phyloP scores from a whole-genome alignment of 2,888 invertebrate genomes.

The Cephus pygmeus region DNA sequence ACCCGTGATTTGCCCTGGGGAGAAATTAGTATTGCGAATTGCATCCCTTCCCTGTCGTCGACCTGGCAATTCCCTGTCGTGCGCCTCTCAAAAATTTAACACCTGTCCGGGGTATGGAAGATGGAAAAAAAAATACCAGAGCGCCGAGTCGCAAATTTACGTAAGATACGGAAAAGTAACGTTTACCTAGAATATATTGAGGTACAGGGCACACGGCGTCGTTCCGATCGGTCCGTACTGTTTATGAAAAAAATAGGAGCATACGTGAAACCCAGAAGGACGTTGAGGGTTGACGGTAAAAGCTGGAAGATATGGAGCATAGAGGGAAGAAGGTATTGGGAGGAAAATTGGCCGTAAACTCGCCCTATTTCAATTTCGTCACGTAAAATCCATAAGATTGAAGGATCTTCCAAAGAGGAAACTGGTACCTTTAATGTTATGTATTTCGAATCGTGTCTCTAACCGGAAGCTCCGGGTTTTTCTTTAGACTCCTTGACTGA shows the following conservation, averaged over 20 bases:
- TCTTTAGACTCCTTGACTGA: not conserved
- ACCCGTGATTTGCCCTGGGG: not conserved
- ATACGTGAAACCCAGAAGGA: too few species aligned
- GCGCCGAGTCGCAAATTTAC: too few species aligned
- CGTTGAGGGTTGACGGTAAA: not conserved
- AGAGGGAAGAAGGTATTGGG: not conserved
- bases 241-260: too few species aligned
- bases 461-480: not conserved
- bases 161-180: not conserved
- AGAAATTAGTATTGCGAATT: not conserved
- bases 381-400: conserved; percentile 25
- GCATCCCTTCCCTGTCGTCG: not conserved
- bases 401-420: conserved; percentile 26
- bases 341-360: conserved; percentile 29
- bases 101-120: not conserved
- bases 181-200: not conserved
- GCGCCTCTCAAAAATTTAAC: not conserved
- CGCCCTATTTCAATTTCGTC: conserved; percentile 39
- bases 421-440: conserved; percentile 8
- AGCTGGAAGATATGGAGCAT: not conserved
- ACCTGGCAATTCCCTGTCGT: not conserved
- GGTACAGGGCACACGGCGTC: not conserved
- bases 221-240: not conserved
- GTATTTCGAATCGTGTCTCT: not conserved
- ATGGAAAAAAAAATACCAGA: not conserved